Evolutionary conservation across 2,113 vertebrate genomes (phyloP), one percentile per base, ranked within the genome.

Genomic region (Setophaga coronata): DNA sequence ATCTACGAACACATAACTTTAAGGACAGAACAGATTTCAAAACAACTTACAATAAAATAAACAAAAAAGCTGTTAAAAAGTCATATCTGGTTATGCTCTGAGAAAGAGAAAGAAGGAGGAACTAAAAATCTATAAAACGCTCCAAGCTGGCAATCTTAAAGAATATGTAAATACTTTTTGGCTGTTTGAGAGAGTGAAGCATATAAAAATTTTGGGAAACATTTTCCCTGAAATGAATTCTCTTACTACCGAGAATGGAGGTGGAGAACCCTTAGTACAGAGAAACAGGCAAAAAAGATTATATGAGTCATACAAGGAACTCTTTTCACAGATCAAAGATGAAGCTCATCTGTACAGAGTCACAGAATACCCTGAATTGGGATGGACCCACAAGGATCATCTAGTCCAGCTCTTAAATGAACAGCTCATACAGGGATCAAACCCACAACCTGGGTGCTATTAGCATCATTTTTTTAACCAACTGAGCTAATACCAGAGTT

Each of bases 61-160:
- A 38, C 54, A 97, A 98, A 98, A 13, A 72, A 82, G 20, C 6
- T 34, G 34, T 42, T 93, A 93, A 96, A 95, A 95, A 36, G 8
- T 12, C 2, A 4, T 74, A 11, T 24, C 20, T 86, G 14, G 6
- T 15, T 70, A 45, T 34, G 9, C 5, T 64, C 21, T 36, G 13
- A 33, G 14, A 81, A 28, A 38, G 7, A 78, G 3, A 18, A 57
- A 76, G n/a, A 20, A 65, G 24, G 3, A 43, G 17, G 78, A 36
- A 36, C 26, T 64, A 56, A 23, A 64, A 69, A 66, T 64, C 24
- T 51, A 26, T 34, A 18, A 73, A 83, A 61, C 82, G 1, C 3
- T 18, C 6, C 10, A 67, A 60, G 18, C 0, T 76, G 26, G 19
- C 10, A 10, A 9, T 42, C 24, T 58, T 90, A 72, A 86, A 54